phyloP scores from a whole-genome alignment of 2,113 vertebrate species.

The Burhinus bistriatus region DNA sequence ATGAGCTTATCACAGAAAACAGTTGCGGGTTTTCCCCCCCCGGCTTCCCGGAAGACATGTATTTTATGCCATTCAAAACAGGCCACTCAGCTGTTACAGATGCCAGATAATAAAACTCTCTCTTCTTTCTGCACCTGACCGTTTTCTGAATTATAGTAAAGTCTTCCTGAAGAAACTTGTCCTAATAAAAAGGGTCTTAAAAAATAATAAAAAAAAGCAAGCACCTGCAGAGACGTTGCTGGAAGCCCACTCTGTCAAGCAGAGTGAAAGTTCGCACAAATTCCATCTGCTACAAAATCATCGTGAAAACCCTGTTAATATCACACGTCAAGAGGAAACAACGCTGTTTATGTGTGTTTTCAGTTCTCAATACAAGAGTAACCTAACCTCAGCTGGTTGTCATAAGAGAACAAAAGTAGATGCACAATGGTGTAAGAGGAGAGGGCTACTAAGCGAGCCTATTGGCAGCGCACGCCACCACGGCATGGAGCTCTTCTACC shows the following conservation, averaged over 20 bases:
- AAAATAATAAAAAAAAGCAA: background rate
- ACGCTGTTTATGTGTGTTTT: background rate
- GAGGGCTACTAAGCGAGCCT: accelerated
- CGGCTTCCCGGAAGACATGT: background rate
- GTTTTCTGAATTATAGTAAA: background rate
- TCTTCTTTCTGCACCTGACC: background rate
- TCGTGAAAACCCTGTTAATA: background rate
- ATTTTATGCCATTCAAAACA: background rate
- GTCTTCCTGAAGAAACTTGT: background rate
- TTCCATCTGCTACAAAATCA: background rate
- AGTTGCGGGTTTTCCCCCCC: background rate
- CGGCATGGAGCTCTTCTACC: background rate
- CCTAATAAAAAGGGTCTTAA: background rate
- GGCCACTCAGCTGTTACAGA: background rate
- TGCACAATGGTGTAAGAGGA: background rate
- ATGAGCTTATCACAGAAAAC: background rate
- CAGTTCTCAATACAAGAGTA: background rate
- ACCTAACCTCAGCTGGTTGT: background rate
- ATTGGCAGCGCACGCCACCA: background rate
- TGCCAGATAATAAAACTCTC: background rate
- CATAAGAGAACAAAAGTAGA: background rate
- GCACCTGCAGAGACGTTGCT: background rate
- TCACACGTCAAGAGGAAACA: background rate
- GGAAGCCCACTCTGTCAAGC: background rate
- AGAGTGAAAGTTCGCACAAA: background rate